Conservation (phyloP, 2,797 vertebrate genomes). For the Gambelia wislizenii region DNA sequence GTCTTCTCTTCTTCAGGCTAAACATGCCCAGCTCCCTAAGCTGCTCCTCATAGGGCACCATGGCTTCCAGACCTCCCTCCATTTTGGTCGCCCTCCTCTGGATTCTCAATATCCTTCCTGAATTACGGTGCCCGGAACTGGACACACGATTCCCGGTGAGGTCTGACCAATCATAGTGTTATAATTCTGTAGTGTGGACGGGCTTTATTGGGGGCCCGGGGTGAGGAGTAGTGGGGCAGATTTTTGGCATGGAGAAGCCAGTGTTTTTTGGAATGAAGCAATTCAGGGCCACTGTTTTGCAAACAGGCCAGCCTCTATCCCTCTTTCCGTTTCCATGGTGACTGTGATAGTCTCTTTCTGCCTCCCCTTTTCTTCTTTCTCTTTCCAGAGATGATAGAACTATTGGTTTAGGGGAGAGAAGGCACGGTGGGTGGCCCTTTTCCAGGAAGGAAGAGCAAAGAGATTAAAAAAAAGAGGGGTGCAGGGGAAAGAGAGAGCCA, state of each 20-base stretch:
- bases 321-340: constrained; percentile 13
- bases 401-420: not conserved
- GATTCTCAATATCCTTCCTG: too few species aligned
- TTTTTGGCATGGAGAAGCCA: not conserved
- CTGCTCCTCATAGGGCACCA: too few species aligned
- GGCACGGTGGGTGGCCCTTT: not conserved
- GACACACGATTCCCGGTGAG: too few species aligned
- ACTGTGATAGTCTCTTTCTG: not conserved
- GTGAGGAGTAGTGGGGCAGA: too few species aligned
- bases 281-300: constrained; percentile 22
- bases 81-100: too few species aligned
- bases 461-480: not conserved
- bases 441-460: too few species aligned
- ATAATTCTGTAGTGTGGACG: too few species aligned
- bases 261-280: not conserved
- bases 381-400: not conserved
- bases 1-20: too few species aligned
- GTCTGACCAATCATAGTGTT: too few species aligned
- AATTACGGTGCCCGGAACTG: too few species aligned
- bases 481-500: not conserved
- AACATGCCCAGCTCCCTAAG: too few species aligned
- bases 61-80: too few species aligned
- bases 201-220: not conserved
- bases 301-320: constrained; percentile 16
- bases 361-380: not conserved